Evolutionary conservation across 2,797 vertebrate genomes (phyloP), one percentile per base, ranked within the genome.

Genomic region (Sebastes paucispinis): DNA sequence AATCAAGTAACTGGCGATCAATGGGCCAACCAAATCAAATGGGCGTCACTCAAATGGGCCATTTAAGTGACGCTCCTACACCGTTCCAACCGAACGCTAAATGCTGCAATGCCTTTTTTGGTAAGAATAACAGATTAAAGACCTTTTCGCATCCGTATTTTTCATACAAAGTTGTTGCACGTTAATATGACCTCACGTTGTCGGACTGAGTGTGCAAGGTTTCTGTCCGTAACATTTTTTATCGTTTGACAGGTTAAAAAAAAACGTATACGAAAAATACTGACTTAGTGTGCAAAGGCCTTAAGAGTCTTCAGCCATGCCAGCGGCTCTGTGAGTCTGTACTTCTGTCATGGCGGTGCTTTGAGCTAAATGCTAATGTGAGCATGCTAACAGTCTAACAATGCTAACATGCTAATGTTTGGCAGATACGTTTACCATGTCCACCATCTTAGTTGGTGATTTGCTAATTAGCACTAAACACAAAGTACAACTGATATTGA

Each of bases 391-490:
- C 24, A 10, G 54, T 32, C 6, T 64, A 9, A 70, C 12, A 52
- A 60, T 60, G 27, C 27, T 34, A 34, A n/a, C 10, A 31, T 13
- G 2, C 25, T 5, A 22, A 43, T n/a, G 50, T 52, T n/a, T n/a
- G 2, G 43, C 43, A 50, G 18, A 0, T 50, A 52, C 0, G 25
- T 57, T 55, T 52, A 34, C 0, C 1, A 63, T 65, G 18, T 25
- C 52, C 20, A 57, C 20, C 32, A 67, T 32, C 3, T 60, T 60
- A 24, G 59, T 39, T 18, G 10, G 20, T 5, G 11, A 29, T 55
- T 31, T 22, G 14, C 11, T 71, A n/a, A n/a, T 32, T 31, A 60
- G 4, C 39, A 24, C 25, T 25, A 3, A 57, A 20, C 43, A 64
- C n/a, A 39, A 54, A 25, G 52, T 59, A 13, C 5, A 32, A 10